Percentiles rank a stretch among this genome's conserved stretches.
These are phyloP conservation scores for Knipowitschia caucasica DNA, from an alignment of 2,797 vertebrate genomes.

Conservation along the genomic window DNA sequence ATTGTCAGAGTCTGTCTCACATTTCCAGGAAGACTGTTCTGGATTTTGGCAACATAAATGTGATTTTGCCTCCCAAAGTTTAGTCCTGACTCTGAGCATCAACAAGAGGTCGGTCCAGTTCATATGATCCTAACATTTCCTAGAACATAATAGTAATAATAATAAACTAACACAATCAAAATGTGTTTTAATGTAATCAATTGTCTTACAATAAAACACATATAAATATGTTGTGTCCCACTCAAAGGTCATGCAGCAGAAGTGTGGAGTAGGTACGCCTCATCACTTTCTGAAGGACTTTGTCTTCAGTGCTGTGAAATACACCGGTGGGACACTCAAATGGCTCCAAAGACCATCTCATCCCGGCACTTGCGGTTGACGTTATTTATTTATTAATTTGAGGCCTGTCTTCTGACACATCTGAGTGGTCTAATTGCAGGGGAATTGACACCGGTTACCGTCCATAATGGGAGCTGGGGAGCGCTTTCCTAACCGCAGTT, in stretches of 20 bases:
- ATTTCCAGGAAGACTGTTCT: too few species aligned
- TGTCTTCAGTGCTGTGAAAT: constrained; percentile 74
- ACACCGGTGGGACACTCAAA: constrained; percentile 75
- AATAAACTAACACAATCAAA: too few species aligned
- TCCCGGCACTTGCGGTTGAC: constrained; percentile 76
- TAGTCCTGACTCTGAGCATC: too few species aligned
- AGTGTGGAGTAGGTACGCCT: constrained; percentile 59
- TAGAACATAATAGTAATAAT: too few species aligned
- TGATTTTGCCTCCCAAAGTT: too few species aligned
- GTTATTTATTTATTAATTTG: constrained; percentile 86
- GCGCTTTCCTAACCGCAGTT: constrained; percentile 77
- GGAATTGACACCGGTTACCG: constrained; percentile 80
- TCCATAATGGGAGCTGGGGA: constrained; percentile 81
- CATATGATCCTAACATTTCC: too few species aligned
- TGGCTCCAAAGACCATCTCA: constrained; percentile 79
- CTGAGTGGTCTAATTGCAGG: constrained; percentile 82
- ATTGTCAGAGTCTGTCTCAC: too few species aligned
- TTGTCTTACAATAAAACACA: background rate
- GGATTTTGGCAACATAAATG: too few species aligned
- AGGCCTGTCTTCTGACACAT: constrained; percentile 82
- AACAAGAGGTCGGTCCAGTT: too few species aligned
- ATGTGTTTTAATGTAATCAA: too few species aligned
- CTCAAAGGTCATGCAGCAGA: constrained; percentile 66
- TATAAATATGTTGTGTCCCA: constrained; percentile 48
- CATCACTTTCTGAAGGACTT: constrained; percentile 74